These are phyloP conservation scores for Gopherus evgoodei DNA, from an alignment of 2,113 vertebrate genomes.

Conservation along the genomic window DNA sequence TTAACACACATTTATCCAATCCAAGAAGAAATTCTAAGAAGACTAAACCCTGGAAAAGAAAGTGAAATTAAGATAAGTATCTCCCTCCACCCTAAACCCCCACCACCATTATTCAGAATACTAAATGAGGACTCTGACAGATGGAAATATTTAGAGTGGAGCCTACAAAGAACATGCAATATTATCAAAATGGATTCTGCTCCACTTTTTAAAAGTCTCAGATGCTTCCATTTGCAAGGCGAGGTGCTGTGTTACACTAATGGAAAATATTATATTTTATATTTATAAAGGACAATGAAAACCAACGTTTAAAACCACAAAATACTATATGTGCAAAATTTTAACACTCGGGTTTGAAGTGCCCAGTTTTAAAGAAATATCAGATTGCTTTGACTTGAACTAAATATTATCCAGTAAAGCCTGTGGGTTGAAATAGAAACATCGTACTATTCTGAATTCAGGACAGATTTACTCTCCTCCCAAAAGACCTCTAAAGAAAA, in stretches of 20 bases:
- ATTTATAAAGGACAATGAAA: slow-evolving; percentile 54
- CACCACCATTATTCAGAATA: slow-evolving; percentile 24
- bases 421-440: neutral
- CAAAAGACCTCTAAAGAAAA: neutral
- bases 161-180: slow-evolving; percentile 27
- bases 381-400: slow-evolving; percentile 12
- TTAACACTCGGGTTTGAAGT: neutral
- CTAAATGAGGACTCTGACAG: slow-evolving; percentile 49
- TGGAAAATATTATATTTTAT: slow-evolving; percentile 60
- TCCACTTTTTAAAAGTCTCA: slow-evolving; percentile 35
- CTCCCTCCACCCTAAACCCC: slow-evolving; percentile 11
- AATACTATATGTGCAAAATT: slow-evolving; percentile 46
- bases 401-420: slow-evolving; percentile 1
- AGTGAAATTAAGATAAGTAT: slow-evolving; percentile 36
- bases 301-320: slow-evolving; percentile 47
- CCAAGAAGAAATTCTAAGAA: slow-evolving; percentile 28
- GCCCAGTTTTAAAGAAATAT: slow-evolving; percentile 33
- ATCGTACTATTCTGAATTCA: neutral
- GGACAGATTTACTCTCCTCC: neutral
- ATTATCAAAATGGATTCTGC: slow-evolving; percentile 52
- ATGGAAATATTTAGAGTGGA: slow-evolving; percentile 63
- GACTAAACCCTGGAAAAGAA: slow-evolving; percentile 46
- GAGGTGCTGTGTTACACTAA: neutral
- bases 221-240: slow-evolving; percentile 20
- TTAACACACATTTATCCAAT: slow-evolving; percentile 20